Evolutionary conservation across 2,888 invertebrate species (phyloP).

Genomic region (Eurytoma adleriae): DNA sequence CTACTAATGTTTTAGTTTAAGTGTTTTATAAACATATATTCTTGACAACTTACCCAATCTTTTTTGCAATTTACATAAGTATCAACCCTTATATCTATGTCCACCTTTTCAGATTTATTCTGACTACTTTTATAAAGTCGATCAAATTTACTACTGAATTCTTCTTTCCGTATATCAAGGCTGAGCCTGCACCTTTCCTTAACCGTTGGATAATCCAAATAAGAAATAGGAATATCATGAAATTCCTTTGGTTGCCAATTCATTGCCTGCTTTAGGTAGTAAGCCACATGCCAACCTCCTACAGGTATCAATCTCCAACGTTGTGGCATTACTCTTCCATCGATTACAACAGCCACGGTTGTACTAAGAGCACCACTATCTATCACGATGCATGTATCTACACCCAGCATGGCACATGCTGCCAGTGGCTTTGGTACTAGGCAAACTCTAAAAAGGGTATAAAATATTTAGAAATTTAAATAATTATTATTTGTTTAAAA

Average conservation of each 20-base stretch:
- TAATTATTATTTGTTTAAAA: neutral
- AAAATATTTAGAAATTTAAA: constrained; percentile 13
- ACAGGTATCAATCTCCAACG: constrained; percentile 73
- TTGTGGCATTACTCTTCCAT: constrained; percentile 73
- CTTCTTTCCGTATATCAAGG: constrained; percentile 73
- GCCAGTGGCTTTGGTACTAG: constrained; percentile 75
- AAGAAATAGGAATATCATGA: constrained; percentile 74
- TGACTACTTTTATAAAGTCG: constrained; percentile 59
- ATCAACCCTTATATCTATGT: constrained; percentile 71
- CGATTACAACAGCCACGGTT: constrained; percentile 74
- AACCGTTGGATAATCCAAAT: constrained; percentile 73
- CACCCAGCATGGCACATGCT: constrained; percentile 72
- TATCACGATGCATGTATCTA: constrained; percentile 75
- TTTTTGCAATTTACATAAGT: constrained; percentile 71
- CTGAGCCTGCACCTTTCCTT: constrained; percentile 74
- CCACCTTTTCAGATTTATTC: constrained; percentile 65
- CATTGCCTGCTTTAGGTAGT: constrained; percentile 74
- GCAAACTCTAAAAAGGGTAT: constrained; percentile 69
- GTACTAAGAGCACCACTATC: constrained; percentile 76
- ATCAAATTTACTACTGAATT: constrained; percentile 63
- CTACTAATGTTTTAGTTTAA: neutral
- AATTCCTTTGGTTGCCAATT: constrained; percentile 73
- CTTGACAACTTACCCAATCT: constrained; percentile 67
- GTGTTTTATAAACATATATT: neutral
- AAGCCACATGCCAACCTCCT: constrained; percentile 76